phyloP scores from a whole-genome alignment of 2,113 vertebrate genomes.

The Copsychus sechellarum region DNA sequence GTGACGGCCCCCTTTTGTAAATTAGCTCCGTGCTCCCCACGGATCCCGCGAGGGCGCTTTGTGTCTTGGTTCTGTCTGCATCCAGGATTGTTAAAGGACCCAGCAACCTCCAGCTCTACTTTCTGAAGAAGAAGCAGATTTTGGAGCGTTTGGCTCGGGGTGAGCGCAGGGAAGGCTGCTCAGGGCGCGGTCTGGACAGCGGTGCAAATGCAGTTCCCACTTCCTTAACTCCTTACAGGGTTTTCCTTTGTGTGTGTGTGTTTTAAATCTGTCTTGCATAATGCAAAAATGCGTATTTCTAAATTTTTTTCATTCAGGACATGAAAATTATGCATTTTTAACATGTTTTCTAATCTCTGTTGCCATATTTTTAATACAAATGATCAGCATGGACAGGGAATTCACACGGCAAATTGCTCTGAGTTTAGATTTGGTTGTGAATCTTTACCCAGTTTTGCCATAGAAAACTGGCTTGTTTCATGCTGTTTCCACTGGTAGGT shows the following conservation, averaged over 20 bases:
- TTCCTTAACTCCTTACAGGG: constrained; percentile 31
- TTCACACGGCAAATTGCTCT: constrained; percentile 8
- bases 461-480: background rate
- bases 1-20: background rate
- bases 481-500: background rate
- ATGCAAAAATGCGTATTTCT: constrained; percentile 26
- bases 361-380: constrained; percentile 63
- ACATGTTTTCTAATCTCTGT: constrained; percentile 64
- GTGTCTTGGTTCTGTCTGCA: background rate
- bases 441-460: background rate
- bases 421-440: background rate
- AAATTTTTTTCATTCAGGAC: constrained; percentile 44
- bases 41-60: background rate
- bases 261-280: constrained; percentile 16
- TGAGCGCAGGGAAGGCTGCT: background rate
- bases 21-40: background rate
- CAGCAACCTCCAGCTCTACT: background rate
- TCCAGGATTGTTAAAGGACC: background rate
- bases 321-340: constrained; percentile 43
- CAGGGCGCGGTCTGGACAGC: background rate
- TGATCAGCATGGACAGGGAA: background rate
- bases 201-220: background rate
- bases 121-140: background rate
- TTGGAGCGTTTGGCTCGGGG: background rate
- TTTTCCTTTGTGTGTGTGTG: background rate